These are phyloP conservation scores for Eutolmus rufibarbis DNA, from an alignment of 2,888 invertebrate species.

Conservation along the genomic window DNA sequence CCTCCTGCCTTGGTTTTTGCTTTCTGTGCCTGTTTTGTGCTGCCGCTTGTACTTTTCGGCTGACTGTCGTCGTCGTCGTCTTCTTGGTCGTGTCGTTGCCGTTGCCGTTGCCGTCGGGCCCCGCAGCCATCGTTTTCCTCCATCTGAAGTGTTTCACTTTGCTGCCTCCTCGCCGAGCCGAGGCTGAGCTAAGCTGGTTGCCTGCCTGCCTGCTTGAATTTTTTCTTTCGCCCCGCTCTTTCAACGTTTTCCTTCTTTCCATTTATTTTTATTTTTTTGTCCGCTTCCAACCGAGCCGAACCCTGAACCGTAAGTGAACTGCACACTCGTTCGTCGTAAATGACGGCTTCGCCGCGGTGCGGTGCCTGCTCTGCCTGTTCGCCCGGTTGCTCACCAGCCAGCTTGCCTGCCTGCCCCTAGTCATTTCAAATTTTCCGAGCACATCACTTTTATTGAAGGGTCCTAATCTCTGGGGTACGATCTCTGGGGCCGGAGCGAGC, in stretches of 20 bases:
- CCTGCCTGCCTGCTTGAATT: not conserved
- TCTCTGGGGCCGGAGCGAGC: conserved; percentile 6
- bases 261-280: not conserved
- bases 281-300: conserved; percentile 14
- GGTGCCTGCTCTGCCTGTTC: not conserved
- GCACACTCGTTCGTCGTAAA: conserved; percentile 14
- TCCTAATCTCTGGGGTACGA: conserved; percentile 35
- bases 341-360: conserved; percentile 5
- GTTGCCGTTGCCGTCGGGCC: not conserved
- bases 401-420: conserved; percentile 18
- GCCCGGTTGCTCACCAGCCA: not conserved
- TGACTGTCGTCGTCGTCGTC: not conserved
- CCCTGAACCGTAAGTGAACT: conserved; percentile 35
- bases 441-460: conserved; percentile 35
- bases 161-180: not conserved
- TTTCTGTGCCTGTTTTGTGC: not conserved
- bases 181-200: not conserved
- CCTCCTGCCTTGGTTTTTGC: conserved; percentile 28
- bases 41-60: not conserved
- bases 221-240: not conserved
- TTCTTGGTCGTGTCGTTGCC: not conserved
- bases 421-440: conserved; percentile 33
- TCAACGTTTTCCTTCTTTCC: not conserved
- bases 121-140: not conserved
- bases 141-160: conserved; percentile 2